phyloP scores from a whole-genome alignment of 1,140 invertebrate species.

The Pemphigus obesinymphae region DNA sequence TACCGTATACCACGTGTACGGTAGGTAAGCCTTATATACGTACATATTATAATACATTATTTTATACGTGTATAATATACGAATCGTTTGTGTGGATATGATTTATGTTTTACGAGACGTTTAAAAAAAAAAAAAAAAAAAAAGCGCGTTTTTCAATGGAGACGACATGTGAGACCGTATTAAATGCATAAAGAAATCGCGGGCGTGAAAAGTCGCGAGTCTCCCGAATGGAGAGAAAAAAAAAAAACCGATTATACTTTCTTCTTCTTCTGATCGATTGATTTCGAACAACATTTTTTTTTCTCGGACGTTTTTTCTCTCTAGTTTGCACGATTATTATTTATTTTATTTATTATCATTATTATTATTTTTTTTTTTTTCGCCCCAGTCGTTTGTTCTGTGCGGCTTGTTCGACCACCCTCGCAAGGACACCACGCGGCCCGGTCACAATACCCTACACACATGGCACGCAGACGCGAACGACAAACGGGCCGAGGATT shows the following conservation, averaged over 20 bases:
- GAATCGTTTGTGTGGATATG: too few relatives aligned
- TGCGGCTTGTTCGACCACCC: not conserved
- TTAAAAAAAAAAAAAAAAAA: too few relatives aligned
- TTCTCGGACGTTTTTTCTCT: too few relatives aligned
- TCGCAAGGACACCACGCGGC: too few relatives aligned
- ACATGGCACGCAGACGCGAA: too few relatives aligned
- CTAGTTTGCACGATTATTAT: conserved; percentile 18
- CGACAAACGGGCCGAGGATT: not conserved
- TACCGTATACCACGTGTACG: too few relatives aligned
- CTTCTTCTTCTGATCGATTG: conserved; percentile 32
- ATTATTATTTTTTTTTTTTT: not conserved
- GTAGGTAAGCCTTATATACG: too few relatives aligned
- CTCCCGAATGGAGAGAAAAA: not conserved
- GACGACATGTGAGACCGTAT: not conserved
- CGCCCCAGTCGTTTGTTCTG: not conserved
- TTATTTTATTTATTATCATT: too few relatives aligned
- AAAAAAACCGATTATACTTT: not conserved
- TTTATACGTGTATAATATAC: too few relatives aligned
- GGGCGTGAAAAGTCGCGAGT: not conserved
- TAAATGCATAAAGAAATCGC: not conserved
- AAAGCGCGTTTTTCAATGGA: not conserved
- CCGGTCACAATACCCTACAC: too few relatives aligned
- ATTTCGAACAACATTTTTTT: conserved; percentile 16
- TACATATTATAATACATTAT: too few relatives aligned
- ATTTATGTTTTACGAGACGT: not conserved